phyloP scores from a whole-genome alignment of 2,888 invertebrate genomes.

The Branchellion lobata region DNA sequence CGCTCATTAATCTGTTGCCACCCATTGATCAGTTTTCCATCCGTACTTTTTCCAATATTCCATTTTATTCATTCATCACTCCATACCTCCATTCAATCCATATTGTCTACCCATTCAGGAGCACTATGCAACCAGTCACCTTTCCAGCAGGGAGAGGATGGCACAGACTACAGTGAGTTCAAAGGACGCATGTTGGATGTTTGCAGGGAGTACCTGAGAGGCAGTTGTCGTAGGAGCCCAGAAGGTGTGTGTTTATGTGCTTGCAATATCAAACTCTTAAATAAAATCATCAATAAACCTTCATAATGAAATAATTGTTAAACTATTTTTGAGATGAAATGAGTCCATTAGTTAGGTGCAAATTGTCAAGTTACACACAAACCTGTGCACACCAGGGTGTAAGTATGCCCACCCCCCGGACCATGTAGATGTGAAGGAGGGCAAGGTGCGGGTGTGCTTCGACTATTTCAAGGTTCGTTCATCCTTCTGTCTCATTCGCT shows the following conservation, averaged over 20 bases:
- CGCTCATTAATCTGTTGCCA: too few species aligned
- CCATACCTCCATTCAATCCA: background rate
- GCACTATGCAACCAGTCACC: background rate
- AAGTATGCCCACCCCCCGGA: conserved; percentile 44
- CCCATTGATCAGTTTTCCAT: too few species aligned
- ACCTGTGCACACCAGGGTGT: too few species aligned
- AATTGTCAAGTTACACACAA: too few species aligned
- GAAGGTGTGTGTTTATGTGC: too few species aligned
- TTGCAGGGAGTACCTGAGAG: conserved; percentile 42
- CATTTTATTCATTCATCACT: too few species aligned
- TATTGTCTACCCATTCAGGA: background rate
- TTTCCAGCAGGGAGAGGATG: background rate
- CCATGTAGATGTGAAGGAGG: conserved; percentile 43
- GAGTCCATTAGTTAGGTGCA: too few species aligned
- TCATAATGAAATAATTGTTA: too few species aligned
- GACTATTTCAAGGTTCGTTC: conserved; percentile 43
- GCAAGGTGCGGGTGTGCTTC: conserved; percentile 44
- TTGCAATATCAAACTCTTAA: background rate
- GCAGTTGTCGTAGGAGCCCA: conserved; percentile 29
- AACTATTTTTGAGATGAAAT: too few species aligned
- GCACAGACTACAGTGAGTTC: conserved; percentile 41
- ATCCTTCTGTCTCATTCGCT: too few species aligned
- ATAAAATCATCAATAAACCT: too few species aligned
- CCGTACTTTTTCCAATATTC: too few species aligned
- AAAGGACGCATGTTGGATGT: conserved; percentile 42